Evolutionary conservation across 2,888 invertebrate species (phyloP).

Genomic region (Mamestra brassicae): DNA sequence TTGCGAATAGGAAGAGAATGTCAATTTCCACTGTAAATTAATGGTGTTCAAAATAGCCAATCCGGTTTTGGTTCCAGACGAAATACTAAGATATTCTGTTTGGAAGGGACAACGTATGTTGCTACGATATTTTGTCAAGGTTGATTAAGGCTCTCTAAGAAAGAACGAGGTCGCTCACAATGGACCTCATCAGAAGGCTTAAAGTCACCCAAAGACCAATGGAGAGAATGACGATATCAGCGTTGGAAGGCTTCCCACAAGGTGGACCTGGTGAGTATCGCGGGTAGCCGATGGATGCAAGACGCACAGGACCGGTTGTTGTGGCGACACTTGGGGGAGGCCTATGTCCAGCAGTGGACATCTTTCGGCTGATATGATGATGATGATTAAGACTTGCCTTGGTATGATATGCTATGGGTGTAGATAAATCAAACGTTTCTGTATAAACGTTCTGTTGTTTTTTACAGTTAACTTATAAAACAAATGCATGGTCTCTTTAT

Average conservation of each 20-base stretch:
- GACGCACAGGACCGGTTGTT: no score
- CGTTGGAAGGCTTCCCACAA: no score
- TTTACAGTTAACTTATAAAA: not conserved
- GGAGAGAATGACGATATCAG: no score
- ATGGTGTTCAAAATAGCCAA: constrained; percentile 34
- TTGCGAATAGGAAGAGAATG: constrained; percentile 31
- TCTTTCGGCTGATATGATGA: no score
- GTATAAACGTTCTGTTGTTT: no score
- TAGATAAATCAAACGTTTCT: not conserved
- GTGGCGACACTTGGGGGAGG: no score
- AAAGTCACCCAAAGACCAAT: no score
- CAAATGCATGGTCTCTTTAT: not conserved
- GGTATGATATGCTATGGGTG: not conserved
- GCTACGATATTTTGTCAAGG: not conserved
- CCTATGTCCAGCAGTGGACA: no score
- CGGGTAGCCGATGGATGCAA: no score
- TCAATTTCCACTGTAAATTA: constrained; percentile 30
- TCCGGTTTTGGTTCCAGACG: constrained; percentile 26
- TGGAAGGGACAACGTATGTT: not conserved
- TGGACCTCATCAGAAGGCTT: no score
- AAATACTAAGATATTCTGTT: constrained; percentile 33
- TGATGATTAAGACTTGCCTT: not conserved
- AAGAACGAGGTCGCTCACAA: no score
- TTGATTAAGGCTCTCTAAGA: not conserved
- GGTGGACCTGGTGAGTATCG: no score